Evolutionary conservation across 2,888 invertebrate genomes (phyloP), one percentile per base, ranked within the genome.

Genomic region (Pelosia muscerda): DNA sequence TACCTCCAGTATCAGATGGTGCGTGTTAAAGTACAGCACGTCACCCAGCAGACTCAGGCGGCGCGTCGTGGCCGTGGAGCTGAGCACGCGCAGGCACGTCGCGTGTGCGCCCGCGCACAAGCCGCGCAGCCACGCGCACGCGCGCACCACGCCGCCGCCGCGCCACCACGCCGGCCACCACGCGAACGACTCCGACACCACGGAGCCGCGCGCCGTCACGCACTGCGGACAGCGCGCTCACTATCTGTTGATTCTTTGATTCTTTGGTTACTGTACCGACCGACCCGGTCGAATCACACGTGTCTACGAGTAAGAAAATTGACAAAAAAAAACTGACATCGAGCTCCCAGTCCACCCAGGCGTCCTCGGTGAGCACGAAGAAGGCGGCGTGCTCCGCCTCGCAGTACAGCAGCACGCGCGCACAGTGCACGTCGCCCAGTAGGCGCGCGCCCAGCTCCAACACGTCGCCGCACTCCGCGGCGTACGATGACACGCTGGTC

Each of bases 371-470:
- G 11, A 94, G 69, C 19, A 92, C 26, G 73, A 92, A 92, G 81
- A 94, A 93, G 3, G 83, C 59, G 1, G 88, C 90, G 70, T 90
- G 91, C 0, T 67, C 61, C 0, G 82, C 83, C 2, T 71, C 75
- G 65, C 89, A 90, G 66, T 81, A 74, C 61, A 93, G 72, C 38
- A 84, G 64, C 53, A 91, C 34, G 0, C 75, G 77, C 53, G 81
- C 81, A 64, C 77, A 74, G 77, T 92, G 93, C 58, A 88, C 84
- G 65, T 90, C 89, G 0, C 93, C 93, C 15, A 93, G 81, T 60
- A 94, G 82, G 23, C 84, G 82, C 56, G 92, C 81, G 72, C 93
- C 93, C 62, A 94, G 84, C 63, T 94, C 93, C 70, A 94, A 57
- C 63, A 88, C 80, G 53, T 88, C 89, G 2, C 26, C 28, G 49